Conservation (phyloP, 2,888 invertebrate genomes). For the Notodromas monacha region DNA sequence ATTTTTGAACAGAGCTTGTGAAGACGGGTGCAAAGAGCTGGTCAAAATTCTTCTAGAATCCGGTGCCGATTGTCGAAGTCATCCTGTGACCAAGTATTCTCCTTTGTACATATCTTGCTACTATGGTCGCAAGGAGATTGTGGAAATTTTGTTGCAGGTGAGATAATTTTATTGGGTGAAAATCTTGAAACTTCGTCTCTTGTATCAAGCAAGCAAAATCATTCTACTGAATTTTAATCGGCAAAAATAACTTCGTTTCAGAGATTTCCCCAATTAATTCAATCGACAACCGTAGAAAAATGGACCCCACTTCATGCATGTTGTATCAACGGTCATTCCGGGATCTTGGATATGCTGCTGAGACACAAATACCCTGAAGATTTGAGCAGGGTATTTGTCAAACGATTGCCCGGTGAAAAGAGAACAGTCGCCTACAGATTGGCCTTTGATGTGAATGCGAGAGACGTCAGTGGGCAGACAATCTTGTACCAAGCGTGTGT, state of each 20-base stretch:
- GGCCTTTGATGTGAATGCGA: slow-evolving; percentile 70
- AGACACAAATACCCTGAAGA: slow-evolving; percentile 40
- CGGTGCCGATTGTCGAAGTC: slow-evolving; percentile 57
- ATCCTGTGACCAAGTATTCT: slow-evolving; percentile 64
- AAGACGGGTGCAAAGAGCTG: slow-evolving; percentile 42
- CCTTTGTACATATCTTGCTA: slow-evolving; percentile 67
- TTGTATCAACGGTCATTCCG: slow-evolving; percentile 49
- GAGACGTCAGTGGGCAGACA: slow-evolving; percentile 61
- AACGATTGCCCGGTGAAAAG: not conserved
- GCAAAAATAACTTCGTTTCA: slow-evolving; percentile 13
- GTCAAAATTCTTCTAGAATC: slow-evolving; percentile 40
- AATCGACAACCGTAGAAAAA: slow-evolving; percentile 57
- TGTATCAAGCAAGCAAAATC: too few species aligned
- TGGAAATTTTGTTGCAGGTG: slow-evolving; percentile 31
- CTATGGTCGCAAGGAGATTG: slow-evolving; percentile 45
- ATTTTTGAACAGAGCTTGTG: slow-evolving; percentile 32
- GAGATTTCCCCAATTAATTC: slow-evolving; percentile 47
- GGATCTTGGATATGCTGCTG: slow-evolving; percentile 40
- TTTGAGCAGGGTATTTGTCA: slow-evolving; percentile 10
- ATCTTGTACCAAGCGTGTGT: slow-evolving; percentile 62
- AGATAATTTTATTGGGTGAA: slow-evolving; percentile 5
- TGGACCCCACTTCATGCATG: slow-evolving; percentile 79
- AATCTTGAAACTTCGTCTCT: too few species aligned
- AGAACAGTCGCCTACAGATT: slow-evolving; percentile 27
- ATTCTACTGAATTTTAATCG: not conserved